Percentiles rank a stretch among this genome's conserved stretches.
Conservation (phyloP, 2,888 invertebrate genomes). For the Hyalella azteca region DNA sequence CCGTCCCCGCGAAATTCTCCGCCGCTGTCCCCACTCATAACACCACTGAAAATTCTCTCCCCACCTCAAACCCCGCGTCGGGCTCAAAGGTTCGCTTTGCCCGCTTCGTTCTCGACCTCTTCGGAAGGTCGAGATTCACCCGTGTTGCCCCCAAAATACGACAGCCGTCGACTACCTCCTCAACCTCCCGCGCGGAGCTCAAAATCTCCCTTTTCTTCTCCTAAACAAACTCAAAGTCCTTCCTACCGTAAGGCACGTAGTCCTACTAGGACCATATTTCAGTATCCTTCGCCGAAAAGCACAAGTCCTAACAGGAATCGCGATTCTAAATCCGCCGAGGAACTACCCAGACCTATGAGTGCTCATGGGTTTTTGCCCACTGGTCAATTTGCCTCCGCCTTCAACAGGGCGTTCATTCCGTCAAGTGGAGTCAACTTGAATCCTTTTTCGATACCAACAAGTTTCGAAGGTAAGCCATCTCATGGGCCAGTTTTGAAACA, state of each 20-base stretch:
- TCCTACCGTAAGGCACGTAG: constrained; percentile 5
- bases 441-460: constrained; percentile 49
- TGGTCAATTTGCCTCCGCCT: not conserved
- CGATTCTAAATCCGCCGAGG: not conserved
- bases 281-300: constrained; percentile 17
- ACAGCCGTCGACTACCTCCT: constrained; percentile 73
- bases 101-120: constrained; percentile 77
- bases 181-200: constrained; percentile 92
- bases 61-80: constrained; percentile 61
- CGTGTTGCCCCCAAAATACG: constrained; percentile 18
- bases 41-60: too few species aligned
- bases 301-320: not conserved
- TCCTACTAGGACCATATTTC: constrained; percentile 10
- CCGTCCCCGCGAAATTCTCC: constrained; percentile 50
- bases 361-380: not conserved
- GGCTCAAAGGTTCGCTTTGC: constrained; percentile 85
- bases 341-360: not conserved
- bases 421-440: constrained; percentile 43
- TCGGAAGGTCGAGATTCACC: constrained; percentile 35
- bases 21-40: constrained; percentile 58
- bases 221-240: constrained; percentile 72
- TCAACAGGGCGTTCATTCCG: constrained; percentile 27
- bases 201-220: constrained; percentile 84
- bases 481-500: constrained; percentile 52
- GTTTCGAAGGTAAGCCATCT: constrained; percentile 49